These are phyloP conservation scores for Kudoa iwatai DNA, from an alignment of 30 jellyfish, hydroid and myxozoan genomes.

Conservation along the genomic window DNA sequence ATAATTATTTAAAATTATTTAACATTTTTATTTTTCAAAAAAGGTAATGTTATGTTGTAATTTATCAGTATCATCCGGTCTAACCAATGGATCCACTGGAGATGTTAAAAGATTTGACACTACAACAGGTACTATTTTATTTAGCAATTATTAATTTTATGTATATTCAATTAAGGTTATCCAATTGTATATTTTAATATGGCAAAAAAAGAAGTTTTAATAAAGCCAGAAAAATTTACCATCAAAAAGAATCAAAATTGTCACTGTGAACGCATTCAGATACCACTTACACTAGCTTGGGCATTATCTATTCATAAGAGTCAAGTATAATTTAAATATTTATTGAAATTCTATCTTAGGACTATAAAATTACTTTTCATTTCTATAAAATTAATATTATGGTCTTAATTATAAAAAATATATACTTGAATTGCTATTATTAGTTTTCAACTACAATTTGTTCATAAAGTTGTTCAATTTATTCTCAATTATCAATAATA, in stretches of 20 bases:
- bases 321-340: slow-evolving; percentile 10
- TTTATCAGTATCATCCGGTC: slow-evolving; percentile 16
- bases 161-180: slow-evolving; percentile 4
- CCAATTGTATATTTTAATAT: slow-evolving; percentile 16
- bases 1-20: not conserved
- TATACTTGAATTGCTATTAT: no score
- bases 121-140: no score
- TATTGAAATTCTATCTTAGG: not conserved
- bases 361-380: not conserved
- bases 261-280: slow-evolving; percentile 9
- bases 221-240: slow-evolving; percentile 16
- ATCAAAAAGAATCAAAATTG: slow-evolving; percentile 9
- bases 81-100: slow-evolving; percentile 63
- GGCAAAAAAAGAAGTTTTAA: slow-evolving; percentile 7
- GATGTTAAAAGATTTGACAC: slow-evolving; percentile 12
- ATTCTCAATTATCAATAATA: not conserved
- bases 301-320: slow-evolving; percentile 66
- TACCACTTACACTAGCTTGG: slow-evolving; percentile 52
- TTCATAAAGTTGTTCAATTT: not conserved
- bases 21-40: not conserved
- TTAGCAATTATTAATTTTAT: no score
- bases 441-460: no score
- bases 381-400: no score
- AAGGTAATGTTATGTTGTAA: slow-evolving; percentile 57
- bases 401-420: no score